Evolutionary conservation across 2,888 invertebrate species (phyloP).

Genomic region (Mimas tiliae): DNA sequence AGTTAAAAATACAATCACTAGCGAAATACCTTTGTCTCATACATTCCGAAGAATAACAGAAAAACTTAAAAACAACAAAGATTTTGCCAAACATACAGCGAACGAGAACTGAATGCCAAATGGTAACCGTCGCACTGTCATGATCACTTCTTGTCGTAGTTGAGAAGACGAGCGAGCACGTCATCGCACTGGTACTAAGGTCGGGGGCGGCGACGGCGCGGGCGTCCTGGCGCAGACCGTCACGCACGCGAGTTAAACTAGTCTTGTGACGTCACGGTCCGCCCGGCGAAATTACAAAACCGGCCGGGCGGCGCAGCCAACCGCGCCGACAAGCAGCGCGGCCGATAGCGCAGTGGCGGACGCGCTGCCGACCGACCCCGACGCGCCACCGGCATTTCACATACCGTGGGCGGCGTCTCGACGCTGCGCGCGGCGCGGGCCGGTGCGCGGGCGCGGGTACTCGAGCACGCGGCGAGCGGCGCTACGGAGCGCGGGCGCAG

Average conservation of each 20-base stretch:
- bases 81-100: constrained; percentile 7
- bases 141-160: constrained; percentile 27
- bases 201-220: constrained; percentile 76
- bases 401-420: constrained; percentile 82
- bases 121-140: constrained; percentile 27
- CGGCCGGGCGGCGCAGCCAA: constrained; percentile 74
- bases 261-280: constrained; percentile 82
- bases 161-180: constrained; percentile 67
- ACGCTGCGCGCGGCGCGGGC: constrained; percentile 69
- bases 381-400: constrained; percentile 75
- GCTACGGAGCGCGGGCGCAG: constrained; percentile 87
- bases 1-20: not conserved
- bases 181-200: constrained; percentile 75
- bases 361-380: constrained; percentile 82
- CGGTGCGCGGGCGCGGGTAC: constrained; percentile 62
- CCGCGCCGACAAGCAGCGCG: constrained; percentile 63
- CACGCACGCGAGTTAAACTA: constrained; percentile 82
- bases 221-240: constrained; percentile 78
- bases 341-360: constrained; percentile 76
- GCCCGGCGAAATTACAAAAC: constrained; percentile 82
- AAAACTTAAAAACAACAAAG: not conserved
- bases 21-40: not conserved
- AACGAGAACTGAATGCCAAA: constrained; percentile 19
- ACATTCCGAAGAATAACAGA: not conserved
- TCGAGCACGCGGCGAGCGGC: constrained; percentile 82